Evolutionary conservation across 2,797 vertebrate species (phyloP), one percentile per base, ranked within the genome.

Genomic region (Ispidina lecontei): DNA sequence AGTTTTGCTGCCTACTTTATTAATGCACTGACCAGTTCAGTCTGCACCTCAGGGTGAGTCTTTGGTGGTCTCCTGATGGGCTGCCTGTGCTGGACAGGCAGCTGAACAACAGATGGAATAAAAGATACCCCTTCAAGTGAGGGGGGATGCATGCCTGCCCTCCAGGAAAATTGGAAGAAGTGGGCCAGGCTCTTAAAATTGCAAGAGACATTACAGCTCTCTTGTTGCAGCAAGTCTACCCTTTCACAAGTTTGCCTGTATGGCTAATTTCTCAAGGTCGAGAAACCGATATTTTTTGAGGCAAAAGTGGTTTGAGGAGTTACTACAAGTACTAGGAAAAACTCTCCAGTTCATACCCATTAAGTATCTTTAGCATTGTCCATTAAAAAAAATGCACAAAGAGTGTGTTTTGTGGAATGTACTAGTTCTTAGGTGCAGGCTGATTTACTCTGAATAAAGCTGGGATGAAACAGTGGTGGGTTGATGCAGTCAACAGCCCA

Each of bases 321-420:
- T 52, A 52, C 17, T 19, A 52, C 51, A 29, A 52, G 17, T 29
- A 52, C 28, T 29, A 52, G 51, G 51, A 75, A 56, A 65, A 9
- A 18, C 25, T 33, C 64, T 63, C 21, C 9, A 1, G 54, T 64
- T 86, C 41, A 49, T 25, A 37, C 6, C 20, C 10, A 1, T 19
- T 44, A 47, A 43, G 35, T 16, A 14, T 12, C 76, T 59, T 72
- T 7, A 33, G 56, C 29, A 22, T 69, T 65, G 47, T n/a, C 25
- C 41, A 19, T 23, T 47, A 70, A 75, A 55, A 52, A 70, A 75
- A 55, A 16, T 41, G 33, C 15, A 9, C 0, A 2, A 59, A 56
- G 39, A 72, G 12, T 2, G 0, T 0, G 0, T 68, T 56, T 51
- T 12, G 26, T 44, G 37, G 28, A 49, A 54, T 0, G 0, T 18